Conservation (phyloP, 2,888 invertebrate genomes). For the Drosophila diplacantha region DNA sequence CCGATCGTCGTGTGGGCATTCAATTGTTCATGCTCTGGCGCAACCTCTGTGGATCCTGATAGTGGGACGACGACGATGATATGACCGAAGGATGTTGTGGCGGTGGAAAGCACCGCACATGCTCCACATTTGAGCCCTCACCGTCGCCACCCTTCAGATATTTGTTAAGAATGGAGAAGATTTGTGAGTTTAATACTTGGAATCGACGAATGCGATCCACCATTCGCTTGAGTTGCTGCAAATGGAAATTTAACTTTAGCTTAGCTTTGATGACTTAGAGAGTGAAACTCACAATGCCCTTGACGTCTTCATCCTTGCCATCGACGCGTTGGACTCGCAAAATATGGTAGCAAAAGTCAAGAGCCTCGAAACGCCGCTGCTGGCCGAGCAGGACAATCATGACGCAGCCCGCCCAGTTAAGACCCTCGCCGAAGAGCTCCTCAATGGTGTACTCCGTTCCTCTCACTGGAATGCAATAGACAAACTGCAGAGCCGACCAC, state of each 20-base stretch:
- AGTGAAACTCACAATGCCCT: conserved; percentile 90
- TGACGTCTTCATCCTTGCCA: conserved; percentile 95
- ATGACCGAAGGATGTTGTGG: conserved; percentile 87
- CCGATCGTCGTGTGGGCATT: conserved; percentile 27
- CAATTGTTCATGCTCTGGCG: conserved; percentile 78
- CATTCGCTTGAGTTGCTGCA: conserved; percentile 95
- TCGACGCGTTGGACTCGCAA: conserved; percentile 96
- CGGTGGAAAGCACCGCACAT: conserved; percentile 97
- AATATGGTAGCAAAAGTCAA: conserved; percentile 99
- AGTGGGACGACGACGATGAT: conserved; percentile 79
- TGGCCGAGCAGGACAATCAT: conserved; percentile 97
- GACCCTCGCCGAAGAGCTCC: conserved; percentile 97
- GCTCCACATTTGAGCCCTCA: conserved; percentile 93
- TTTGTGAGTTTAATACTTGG: conserved; percentile 98
- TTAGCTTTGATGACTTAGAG: not conserved
- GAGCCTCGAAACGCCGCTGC: conserved; percentile 95
- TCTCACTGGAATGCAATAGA: conserved; percentile 97
- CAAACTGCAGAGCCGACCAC: conserved; percentile 99
- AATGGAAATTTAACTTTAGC: conserved; percentile 29
- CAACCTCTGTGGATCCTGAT: conserved; percentile 81
- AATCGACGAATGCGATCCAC: conserved; percentile 98
- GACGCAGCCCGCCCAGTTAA: conserved; percentile 99
- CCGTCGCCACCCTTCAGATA: conserved; percentile 92
- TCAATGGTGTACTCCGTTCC: conserved; percentile 98
- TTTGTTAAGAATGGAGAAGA: conserved; percentile 96